Conservation (phyloP, 2,888 invertebrate species). For the Fragum fragum region DNA sequence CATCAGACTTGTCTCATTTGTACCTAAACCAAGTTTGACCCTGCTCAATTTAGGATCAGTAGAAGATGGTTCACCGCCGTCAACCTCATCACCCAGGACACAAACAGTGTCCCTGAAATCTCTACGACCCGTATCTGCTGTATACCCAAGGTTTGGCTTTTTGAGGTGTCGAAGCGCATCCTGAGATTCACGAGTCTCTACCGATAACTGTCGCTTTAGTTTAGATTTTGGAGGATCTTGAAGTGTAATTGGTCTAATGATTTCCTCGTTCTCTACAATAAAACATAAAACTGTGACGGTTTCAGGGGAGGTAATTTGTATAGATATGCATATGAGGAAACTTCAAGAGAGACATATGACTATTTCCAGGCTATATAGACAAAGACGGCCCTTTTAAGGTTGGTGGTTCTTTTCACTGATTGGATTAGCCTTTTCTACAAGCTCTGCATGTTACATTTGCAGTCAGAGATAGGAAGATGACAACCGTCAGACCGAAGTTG, state of each 20-base stretch:
- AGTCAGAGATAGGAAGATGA: no score
- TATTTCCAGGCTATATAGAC: no score
- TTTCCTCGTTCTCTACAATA: neutral
- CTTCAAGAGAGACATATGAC: no score
- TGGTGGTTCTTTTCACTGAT: no score
- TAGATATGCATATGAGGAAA: no score
- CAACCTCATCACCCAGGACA: slow-evolving; percentile 33
- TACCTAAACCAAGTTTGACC: neutral
- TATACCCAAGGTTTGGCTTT: slow-evolving; percentile 20
- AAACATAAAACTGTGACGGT: no score
- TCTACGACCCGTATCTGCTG: neutral
- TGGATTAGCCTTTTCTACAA: no score
- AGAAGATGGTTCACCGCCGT: neutral
- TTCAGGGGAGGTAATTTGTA: no score
- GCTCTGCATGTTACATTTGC: no score
- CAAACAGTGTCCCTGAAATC: neutral
- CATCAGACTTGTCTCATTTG: neutral
- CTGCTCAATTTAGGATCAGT: neutral
- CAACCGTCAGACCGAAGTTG: no score
- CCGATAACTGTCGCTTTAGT: slow-evolving; percentile 69
- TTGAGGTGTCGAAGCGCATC: slow-evolving; percentile 49
- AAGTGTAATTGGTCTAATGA: slow-evolving; percentile 46
- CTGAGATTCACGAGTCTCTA: slow-evolving; percentile 62
- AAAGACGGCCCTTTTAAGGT: no score
- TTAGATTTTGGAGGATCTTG: slow-evolving; percentile 71